These are phyloP conservation scores for Campoletis sonorensis DNA, from an alignment of 1,140 invertebrate species.

Conservation along the genomic window DNA sequence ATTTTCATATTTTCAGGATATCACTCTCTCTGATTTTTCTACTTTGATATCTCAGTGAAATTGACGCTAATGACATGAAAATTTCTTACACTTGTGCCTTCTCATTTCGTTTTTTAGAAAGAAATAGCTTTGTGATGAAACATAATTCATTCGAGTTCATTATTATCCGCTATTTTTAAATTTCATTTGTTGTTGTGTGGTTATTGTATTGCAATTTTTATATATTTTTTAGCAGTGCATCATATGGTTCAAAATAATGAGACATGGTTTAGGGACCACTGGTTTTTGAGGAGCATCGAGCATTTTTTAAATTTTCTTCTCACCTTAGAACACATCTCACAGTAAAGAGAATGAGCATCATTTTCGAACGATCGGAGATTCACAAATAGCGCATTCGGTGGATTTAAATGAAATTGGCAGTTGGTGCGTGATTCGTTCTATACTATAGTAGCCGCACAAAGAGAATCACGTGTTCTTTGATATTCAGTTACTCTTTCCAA, in stretches of 20 bases:
- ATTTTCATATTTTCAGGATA: too few species aligned
- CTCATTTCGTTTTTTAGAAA: too few species aligned
- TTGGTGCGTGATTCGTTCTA: slow-evolving; percentile 17
- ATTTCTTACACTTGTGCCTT: too few species aligned
- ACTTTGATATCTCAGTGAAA: too few species aligned
- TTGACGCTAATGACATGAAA: too few species aligned
- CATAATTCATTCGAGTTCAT: too few species aligned
- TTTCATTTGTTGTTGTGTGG: too few species aligned
- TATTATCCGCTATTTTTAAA: too few species aligned
- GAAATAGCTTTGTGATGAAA: too few species aligned
- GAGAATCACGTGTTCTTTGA: slow-evolving; percentile 16
- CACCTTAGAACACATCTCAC: not conserved
- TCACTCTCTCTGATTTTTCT: too few species aligned
- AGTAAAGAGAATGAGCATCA: not conserved
- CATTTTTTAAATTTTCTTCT: not conserved
- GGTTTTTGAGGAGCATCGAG: not conserved
- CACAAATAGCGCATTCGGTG: not conserved
- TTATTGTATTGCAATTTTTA: too few species aligned
- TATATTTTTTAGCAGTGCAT: too few species aligned
- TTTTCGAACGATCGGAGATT: not conserved
- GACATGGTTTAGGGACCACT: not conserved
- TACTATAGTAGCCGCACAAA: not conserved
- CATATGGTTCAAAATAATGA: slow-evolving; percentile 14
- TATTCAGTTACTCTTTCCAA: slow-evolving; percentile 10
- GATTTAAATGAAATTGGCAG: slow-evolving; percentile 14